phyloP scores from a whole-genome alignment of 2,113 vertebrate genomes.

The Crotophaga sulcirostris region DNA sequence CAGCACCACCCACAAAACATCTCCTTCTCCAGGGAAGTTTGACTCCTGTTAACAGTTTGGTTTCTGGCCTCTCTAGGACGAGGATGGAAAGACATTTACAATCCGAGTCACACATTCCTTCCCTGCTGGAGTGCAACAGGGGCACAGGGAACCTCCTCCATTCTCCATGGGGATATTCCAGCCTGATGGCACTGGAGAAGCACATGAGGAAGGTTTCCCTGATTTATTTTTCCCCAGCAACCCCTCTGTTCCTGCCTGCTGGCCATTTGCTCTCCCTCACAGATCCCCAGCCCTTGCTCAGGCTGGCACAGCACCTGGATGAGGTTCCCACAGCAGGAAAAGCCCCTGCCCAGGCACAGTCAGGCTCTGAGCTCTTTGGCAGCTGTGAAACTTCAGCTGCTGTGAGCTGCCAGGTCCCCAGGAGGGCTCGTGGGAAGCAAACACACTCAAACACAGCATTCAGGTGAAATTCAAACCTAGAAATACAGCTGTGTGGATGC shows the following conservation, averaged over 20 bases:
- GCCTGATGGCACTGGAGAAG: neutral
- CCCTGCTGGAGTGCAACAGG: rapidly evolving
- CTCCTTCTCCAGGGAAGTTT: neutral
- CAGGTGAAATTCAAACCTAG: neutral
- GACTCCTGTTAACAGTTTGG: neutral
- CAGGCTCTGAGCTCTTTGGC: no score
- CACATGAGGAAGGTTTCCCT: neutral
- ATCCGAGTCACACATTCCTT: neutral
- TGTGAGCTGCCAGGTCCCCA: neutral
- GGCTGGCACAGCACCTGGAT: rapidly evolving
- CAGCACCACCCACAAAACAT: neutral
- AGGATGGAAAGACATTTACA: neutral
- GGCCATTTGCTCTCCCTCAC: neutral
- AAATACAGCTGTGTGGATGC: no score
- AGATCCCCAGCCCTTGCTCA: neutral
- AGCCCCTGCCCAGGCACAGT: neutral
- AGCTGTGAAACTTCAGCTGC: neutral
- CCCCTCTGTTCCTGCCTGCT: neutral
- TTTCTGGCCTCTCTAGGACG: neutral
- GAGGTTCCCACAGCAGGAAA: neutral
- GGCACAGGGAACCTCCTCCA: neutral
- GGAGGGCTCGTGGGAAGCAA: neutral
- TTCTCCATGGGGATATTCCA: neutral
- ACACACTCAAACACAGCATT: rapidly evolving
- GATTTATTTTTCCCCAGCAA: neutral